Evolutionary conservation across 2,888 invertebrate genomes (phyloP).

Genomic region (Sicus ferrugineus): DNA sequence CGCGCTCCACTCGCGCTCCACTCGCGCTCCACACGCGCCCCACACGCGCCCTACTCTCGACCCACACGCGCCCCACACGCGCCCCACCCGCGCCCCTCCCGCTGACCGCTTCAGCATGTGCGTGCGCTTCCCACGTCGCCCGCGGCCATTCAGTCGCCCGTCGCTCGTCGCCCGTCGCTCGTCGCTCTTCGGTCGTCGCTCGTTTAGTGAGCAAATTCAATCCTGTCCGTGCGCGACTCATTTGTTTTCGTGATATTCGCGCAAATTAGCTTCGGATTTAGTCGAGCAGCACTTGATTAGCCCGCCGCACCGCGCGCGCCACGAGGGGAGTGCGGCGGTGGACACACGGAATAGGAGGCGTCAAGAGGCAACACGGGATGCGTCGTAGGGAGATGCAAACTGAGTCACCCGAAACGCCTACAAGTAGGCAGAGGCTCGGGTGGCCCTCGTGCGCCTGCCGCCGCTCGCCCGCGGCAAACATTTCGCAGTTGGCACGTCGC

Average conservation of each 20-base stretch:
- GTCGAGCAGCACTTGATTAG: conserved; percentile 27
- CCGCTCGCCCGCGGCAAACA: background rate
- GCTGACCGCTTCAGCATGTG: background rate
- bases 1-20: background rate
- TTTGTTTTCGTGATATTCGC: conserved; percentile 56
- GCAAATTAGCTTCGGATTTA: conserved; percentile 49
- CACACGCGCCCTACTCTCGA: background rate
- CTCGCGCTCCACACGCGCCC: background rate
- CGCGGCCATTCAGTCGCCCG: conserved; percentile 10
- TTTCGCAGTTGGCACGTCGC: conserved; percentile 17
- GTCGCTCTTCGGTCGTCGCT: conserved; percentile 19
- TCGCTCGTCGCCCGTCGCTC: background rate
- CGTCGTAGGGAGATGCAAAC: conserved; percentile 6
- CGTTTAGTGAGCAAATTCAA: conserved; percentile 34
- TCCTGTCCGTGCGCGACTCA: conserved; percentile 42
- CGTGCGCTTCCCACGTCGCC: background rate
- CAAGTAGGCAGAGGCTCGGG: conserved; percentile 19
- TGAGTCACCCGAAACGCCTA: conserved; percentile 3
- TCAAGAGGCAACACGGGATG: background rate
- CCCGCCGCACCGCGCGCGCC: background rate
- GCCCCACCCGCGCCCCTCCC: background rate
- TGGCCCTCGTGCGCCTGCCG: background rate
- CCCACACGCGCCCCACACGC: background rate
- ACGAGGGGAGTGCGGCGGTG: background rate
- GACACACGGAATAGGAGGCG: background rate